A percentile compares a stretch with the other conserved stretches of the same genome.
Evolutionary conservation across 2,888 invertebrate genomes (phyloP).

Genomic region (Ormyrus rosae): DNA sequence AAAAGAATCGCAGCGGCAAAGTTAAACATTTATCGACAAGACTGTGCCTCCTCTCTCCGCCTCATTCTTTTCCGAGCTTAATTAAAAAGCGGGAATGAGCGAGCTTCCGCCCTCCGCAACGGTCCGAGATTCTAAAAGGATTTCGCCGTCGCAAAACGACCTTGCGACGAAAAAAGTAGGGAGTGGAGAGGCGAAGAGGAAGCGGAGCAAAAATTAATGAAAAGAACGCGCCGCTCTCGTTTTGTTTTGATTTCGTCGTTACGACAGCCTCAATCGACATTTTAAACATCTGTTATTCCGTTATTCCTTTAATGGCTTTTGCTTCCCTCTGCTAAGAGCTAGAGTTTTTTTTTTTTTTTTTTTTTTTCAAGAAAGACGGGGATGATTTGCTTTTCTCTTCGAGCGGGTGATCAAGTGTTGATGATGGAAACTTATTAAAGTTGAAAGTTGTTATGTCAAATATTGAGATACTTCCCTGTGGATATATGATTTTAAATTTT

Average conservation of each 20-base stretch:
- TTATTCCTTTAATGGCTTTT: conserved; percentile 19
- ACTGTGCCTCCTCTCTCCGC: conserved; percentile 24
- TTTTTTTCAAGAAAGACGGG: too few species aligned
- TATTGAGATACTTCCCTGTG: too few species aligned
- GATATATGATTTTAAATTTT: too few species aligned
- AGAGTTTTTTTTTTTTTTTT: too few species aligned
- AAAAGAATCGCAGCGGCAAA: conserved; percentile 33
- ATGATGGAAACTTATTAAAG: too few species aligned
- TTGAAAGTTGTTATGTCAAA: too few species aligned
- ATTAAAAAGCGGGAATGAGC: conserved; percentile 58
- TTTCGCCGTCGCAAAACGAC: conserved; percentile 28
- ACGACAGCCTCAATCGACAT: not conserved
- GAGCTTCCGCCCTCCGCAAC: conserved; percentile 43
- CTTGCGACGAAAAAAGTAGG: conserved; percentile 6
- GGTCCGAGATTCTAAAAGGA: conserved; percentile 41
- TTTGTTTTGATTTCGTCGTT: conserved; percentile 20
- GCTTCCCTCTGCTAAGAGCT: not conserved
- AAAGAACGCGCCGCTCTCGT: conserved; percentile 13
- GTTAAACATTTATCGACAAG: conserved; percentile 59
- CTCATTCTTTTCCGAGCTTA: conserved; percentile 45
- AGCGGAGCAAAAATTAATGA: conserved; percentile 43
- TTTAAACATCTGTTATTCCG: conserved; percentile 32
- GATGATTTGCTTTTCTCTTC: too few species aligned
- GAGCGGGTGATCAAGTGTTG: too few species aligned
- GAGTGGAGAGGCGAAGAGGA: conserved; percentile 4